phyloP scores from a whole-genome alignment of 2,888 invertebrate species.

The Rutpela maculata region DNA sequence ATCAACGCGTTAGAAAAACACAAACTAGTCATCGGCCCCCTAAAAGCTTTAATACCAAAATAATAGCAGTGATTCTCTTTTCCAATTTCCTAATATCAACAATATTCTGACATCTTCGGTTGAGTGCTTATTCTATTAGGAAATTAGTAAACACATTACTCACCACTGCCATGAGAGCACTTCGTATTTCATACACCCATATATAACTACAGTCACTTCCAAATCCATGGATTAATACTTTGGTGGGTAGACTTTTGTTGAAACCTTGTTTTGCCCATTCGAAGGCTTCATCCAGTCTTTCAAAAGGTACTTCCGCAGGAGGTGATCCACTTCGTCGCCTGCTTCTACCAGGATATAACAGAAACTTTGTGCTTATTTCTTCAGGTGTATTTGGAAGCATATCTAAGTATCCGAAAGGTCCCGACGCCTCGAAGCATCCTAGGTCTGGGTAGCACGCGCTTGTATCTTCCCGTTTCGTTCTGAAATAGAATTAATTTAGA shows the following conservation, averaged over 20 bases:
- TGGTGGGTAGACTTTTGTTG: conserved; percentile 81
- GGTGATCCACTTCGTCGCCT: conserved; percentile 74
- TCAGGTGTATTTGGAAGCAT: conserved; percentile 91
- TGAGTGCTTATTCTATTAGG: no score
- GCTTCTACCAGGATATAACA: conserved; percentile 82
- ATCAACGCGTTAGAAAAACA: no score
- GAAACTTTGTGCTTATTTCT: conserved; percentile 90
- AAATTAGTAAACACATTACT: conserved; percentile 64
- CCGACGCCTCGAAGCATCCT: conserved; percentile 92
- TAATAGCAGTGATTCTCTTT: no score
- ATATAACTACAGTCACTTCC: conserved; percentile 93
- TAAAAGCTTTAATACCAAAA: no score
- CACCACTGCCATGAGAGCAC: conserved; percentile 92
- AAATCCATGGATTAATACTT: conserved; percentile 95
- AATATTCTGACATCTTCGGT: no score
- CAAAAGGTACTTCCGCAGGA: conserved; percentile 83
- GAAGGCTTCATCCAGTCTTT: conserved; percentile 84
- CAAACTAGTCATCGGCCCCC: no score
- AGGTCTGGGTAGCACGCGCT: conserved; percentile 91
- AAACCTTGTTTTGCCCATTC: conserved; percentile 80
- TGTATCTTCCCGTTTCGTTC: conserved; percentile 86
- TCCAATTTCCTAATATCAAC: no score
- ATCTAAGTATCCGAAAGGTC: conserved; percentile 92
- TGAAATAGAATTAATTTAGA: conserved; percentile 64
- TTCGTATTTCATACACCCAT: conserved; percentile 96